These are phyloP conservation scores for Nemoura dubitans DNA, from an alignment of 2,888 invertebrate genomes.

Conservation along the genomic window DNA sequence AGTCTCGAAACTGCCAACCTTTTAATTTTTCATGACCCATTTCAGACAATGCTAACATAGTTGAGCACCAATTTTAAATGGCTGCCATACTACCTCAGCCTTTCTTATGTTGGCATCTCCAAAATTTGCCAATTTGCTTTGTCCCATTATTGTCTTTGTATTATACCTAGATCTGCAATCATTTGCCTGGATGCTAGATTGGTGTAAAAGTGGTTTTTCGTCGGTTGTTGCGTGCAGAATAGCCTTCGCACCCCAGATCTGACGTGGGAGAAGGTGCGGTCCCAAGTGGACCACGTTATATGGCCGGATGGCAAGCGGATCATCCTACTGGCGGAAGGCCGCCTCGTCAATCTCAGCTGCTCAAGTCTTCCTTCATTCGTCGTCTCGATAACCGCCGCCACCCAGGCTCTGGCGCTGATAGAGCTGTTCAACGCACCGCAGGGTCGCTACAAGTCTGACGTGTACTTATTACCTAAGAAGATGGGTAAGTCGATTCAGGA, in stretches of 20 bases:
- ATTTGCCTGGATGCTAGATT: too few species aligned
- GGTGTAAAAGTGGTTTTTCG: too few species aligned
- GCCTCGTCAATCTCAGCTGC: constrained; percentile 95
- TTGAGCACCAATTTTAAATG: too few species aligned
- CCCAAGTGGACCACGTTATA: constrained; percentile 98
- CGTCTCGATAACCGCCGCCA: constrained; percentile 96
- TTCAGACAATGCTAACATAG: too few species aligned
- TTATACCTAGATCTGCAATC: too few species aligned
- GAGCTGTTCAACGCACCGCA: constrained; percentile 96
- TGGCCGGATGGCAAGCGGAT: constrained; percentile 98
- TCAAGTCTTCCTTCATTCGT: constrained; percentile 98
- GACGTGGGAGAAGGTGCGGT: constrained; percentile 96
- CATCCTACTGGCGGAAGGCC: constrained; percentile 91
- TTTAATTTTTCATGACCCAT: neutral
- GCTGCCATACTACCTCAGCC: too few species aligned
- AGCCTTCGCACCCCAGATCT: constrained; percentile 91
- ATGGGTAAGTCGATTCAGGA: constrained; percentile 75
- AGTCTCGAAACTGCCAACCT: neutral
- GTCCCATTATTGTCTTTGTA: too few species aligned
- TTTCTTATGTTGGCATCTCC: too few species aligned
- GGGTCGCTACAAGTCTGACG: constrained; percentile 95
- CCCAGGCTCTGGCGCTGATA: constrained; percentile 95
- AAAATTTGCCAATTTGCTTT: too few species aligned
- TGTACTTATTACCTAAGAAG: constrained; percentile 97
- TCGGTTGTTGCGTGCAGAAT: constrained; percentile 66